Evolutionary conservation across 2,888 invertebrate species (phyloP).

Genomic region (Amphipyra berbera): DNA sequence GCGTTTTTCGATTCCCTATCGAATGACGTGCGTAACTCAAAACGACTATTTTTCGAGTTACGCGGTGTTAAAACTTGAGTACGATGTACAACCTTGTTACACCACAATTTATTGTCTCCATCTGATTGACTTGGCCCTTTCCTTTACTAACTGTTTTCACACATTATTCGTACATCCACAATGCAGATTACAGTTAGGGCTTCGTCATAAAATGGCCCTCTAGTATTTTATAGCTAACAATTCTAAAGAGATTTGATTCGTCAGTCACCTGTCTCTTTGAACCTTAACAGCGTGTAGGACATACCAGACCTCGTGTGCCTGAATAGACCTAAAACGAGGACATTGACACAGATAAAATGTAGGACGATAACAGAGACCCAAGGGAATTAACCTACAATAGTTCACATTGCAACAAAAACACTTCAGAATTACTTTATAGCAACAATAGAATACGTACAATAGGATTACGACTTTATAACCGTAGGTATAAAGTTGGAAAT

Average conservation of each 20-base stretch:
- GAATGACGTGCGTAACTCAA: too few relatives aligned
- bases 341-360: constrained; percentile 54
- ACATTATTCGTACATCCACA: constrained; percentile 12
- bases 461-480: constrained; percentile 14
- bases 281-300: constrained; percentile 17
- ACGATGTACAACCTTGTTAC: too few relatives aligned
- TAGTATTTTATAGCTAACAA: constrained; percentile 19
- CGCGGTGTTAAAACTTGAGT: too few relatives aligned
- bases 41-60: too few relatives aligned
- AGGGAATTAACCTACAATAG: constrained; percentile 58
- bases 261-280: constrained; percentile 32
- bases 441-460: constrained; percentile 27
- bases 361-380: constrained; percentile 54
- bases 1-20: too few relatives aligned
- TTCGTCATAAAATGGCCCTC: constrained; percentile 11
- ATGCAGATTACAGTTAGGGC: constrained; percentile 9
- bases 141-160: neutral
- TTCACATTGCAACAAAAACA: constrained; percentile 56
- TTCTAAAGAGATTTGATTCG: constrained; percentile 36
- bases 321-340: constrained; percentile 50
- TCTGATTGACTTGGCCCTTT: neutral
- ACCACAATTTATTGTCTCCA: neutral
- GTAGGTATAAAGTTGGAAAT: constrained; percentile 9
- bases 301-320: too few relatives aligned
- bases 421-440: constrained; percentile 48